Evolutionary conservation across 2,113 vertebrate species (phyloP).

Genomic region (Platysteira castanea): DNA sequence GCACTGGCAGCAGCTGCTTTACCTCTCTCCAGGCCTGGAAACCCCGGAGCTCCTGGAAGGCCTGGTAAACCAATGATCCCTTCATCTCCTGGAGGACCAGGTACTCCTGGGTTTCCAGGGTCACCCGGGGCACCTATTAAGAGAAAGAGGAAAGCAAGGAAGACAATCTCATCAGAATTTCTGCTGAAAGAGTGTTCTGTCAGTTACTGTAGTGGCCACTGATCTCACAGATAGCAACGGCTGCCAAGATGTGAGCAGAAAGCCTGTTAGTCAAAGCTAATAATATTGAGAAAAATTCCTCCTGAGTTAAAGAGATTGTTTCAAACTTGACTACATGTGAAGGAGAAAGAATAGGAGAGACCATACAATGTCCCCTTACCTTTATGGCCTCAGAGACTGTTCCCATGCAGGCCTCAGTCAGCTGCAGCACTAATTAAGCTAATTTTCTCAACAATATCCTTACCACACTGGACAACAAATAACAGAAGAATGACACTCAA

Average conservation of each 20-base stretch:
- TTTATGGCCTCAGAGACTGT: neutral
- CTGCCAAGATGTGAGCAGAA: neutral
- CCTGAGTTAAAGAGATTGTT: neutral
- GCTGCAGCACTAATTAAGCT: neutral
- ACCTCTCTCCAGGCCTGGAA: slow-evolving; percentile 71
- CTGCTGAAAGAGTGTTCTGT: neutral
- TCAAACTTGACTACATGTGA: neutral
- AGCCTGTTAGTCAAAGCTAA: neutral
- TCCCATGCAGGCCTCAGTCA: neutral
- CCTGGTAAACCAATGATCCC: slow-evolving; percentile 78
- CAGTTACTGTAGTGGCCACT: neutral
- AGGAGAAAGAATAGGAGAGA: neutral
- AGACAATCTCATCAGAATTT: neutral
- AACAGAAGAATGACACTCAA: neutral
- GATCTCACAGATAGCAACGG: neutral
- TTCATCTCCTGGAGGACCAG: slow-evolving; percentile 77
- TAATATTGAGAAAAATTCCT: neutral
- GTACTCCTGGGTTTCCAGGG: slow-evolving; percentile 70
- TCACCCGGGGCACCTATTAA: slow-evolving; percentile 78
- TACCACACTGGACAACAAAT: neutral
- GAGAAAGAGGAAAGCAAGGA: neutral
- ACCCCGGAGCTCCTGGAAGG: slow-evolving; percentile 76
- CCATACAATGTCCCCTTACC: neutral
- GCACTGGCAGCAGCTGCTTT: neutral
- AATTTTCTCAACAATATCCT: neutral